Percentiles rank a stretch among this genome's conserved stretches.
phyloP scores from a whole-genome alignment of 2,797 vertebrate genomes.

The Urosaurus nigricauda region DNA sequence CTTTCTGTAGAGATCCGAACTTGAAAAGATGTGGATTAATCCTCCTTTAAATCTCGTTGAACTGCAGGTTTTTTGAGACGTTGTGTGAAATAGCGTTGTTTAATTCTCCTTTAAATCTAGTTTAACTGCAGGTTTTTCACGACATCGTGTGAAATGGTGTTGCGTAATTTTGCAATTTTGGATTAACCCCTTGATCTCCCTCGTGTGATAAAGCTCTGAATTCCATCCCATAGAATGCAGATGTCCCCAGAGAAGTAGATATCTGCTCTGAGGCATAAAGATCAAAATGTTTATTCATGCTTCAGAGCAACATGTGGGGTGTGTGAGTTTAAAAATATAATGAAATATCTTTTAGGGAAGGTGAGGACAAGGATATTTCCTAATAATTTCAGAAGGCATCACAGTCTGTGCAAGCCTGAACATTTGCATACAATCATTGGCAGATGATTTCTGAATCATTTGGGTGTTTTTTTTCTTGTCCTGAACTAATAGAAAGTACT shows the following conservation, averaged over 20 bases:
- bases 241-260: background rate
- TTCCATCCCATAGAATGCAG: background rate
- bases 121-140: no score
- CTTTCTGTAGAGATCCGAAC: no score
- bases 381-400: slow-evolving; percentile 17
- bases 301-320: background rate
- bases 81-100: no score
- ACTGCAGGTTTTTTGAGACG: no score
- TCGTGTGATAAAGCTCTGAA: no score
- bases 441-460: slow-evolving; percentile 59
- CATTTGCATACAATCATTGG: slow-evolving; percentile 51
- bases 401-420: slow-evolving; percentile 5
- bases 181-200: no score
- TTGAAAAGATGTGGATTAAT: no score
- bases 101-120: no score
- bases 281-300: background rate
- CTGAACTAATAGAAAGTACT: slow-evolving; percentile 39
- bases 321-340: slow-evolving; percentile 9
- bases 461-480: background rate
- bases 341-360: slow-evolving; percentile 32
- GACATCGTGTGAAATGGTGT: no score
- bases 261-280: background rate
- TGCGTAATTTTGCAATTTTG: no score
- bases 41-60: no score
- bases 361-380: slow-evolving; percentile 25